A percentile compares a stretch with the other conserved stretches of the same genome.
Evolutionary conservation across 1,140 invertebrate genomes (phyloP).

Genomic region (Cotesia glomerata): DNA sequence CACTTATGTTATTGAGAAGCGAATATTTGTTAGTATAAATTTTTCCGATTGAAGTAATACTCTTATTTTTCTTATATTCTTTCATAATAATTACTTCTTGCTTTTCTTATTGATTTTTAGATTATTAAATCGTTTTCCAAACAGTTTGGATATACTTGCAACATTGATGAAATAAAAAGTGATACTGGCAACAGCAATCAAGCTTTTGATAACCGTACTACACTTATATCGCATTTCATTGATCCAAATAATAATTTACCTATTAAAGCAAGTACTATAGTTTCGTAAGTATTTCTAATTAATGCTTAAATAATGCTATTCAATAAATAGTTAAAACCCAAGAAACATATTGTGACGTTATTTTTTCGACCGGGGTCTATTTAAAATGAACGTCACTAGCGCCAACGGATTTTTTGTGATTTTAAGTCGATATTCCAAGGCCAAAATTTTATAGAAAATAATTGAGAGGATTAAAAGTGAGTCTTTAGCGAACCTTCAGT

Average conservation of each 20-base stretch:
- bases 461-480: too few relatives aligned
- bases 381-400: too few relatives aligned
- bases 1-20: constrained; percentile 51
- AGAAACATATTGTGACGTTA: too few relatives aligned
- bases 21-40: constrained; percentile 59
- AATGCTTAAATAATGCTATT: too few relatives aligned
- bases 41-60: background rate
- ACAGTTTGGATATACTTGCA: constrained; percentile 60
- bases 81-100: too few relatives aligned
- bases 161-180: constrained; percentile 62
- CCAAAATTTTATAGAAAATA: too few relatives aligned
- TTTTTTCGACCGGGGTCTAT: too few relatives aligned
- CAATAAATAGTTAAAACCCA: too few relatives aligned
- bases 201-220: constrained; percentile 51
- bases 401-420: too few relatives aligned
- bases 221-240: constrained; percentile 64
- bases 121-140: constrained; percentile 55
- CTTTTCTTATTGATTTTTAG: constrained; percentile 41
- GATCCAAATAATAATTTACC: constrained; percentile 52
- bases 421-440: too few relatives aligned
- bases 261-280: constrained; percentile 54
- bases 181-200: constrained; percentile 43
- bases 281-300: constrained; percentile 46
- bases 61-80: constrained; percentile 13
- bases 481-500: too few relatives aligned